Base-by-base conservation (phyloP, 2,888 invertebrate genomes). In the Criorhina ranunculi region DNA sequence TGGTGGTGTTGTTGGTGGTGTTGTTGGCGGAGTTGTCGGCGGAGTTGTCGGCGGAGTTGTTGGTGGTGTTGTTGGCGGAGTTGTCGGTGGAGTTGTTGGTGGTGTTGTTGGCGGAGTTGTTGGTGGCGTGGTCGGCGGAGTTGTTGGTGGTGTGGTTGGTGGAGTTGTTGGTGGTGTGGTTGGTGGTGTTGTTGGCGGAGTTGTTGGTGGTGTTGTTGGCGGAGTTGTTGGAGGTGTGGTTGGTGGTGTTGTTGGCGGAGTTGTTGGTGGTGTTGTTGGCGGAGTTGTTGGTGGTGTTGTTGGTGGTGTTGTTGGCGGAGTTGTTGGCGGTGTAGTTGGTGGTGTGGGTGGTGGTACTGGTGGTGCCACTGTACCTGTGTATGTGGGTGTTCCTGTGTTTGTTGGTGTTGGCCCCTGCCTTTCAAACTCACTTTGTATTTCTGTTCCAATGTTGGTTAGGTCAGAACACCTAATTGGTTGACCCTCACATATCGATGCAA, bases 81-180 rank as follows among this genome's bases (percentile, higher is more conserved):
- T 46, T 19, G 46, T 46, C 19, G 46, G 17, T 19, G 17, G 19
- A 1, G 46, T 46, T 19, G 46, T 46, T 46, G 46, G 19, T 3
- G 46, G 17, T 15, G 46, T 46, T 46, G 46, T 19, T 46, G 46
- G 17, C 17, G 46, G 17, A 9, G 46, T 19, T 9, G 46, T 46
- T 19, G 46, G 17, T 19, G 46, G 17, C 9, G 46, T 46, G 1
- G 46, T 46, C 19, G 46, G 17, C 7, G 46, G 17, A 5, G 46
- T 46, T 2, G 46, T 46, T 46, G 46, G 46, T 5, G 46, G 17
- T 2, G 19, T 46, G 17, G 44, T 44, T 17, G 44, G 17, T 44
- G 44, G 44, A 6, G 44, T 44, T 44, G 44, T 17, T 44, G 44
- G 15, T 17, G 44, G 17, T 8, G 44, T 44, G 15, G 44, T 44